Conservation (phyloP, 2,888 invertebrate genomes). For the Tiliacea citrago region DNA sequence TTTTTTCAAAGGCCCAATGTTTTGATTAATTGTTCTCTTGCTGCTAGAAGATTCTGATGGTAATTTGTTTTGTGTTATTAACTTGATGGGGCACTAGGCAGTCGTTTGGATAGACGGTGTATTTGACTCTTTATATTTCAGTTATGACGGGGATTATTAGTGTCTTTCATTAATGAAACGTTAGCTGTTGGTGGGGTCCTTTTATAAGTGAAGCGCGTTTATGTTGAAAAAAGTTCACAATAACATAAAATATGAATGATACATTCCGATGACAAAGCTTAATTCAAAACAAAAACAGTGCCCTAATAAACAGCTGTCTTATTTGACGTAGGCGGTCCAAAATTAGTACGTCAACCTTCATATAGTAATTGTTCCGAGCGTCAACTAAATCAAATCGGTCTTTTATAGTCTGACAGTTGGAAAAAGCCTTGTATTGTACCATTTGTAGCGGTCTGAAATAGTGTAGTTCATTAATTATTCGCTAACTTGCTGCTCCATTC, state of each 20-base stretch:
- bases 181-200: background rate
- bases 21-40: slow-evolving; percentile 88
- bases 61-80: slow-evolving; percentile 89
- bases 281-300: slow-evolving; percentile 30
- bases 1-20: slow-evolving; percentile 78
- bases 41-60: slow-evolving; percentile 80
- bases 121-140: slow-evolving; percentile 77
- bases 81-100: slow-evolving; percentile 80
- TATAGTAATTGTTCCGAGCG: slow-evolving; percentile 33
- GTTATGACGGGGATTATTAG: slow-evolving; percentile 39
- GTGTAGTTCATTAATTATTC: slow-evolving; percentile 61
- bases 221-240: background rate
- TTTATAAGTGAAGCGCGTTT: slow-evolving; percentile 12
- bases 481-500: slow-evolving; percentile 40
- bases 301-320: slow-evolving; percentile 35
- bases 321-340: slow-evolving; percentile 30
- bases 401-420: slow-evolving; percentile 40
- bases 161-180: slow-evolving; percentile 14
- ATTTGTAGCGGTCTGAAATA: slow-evolving; percentile 49
- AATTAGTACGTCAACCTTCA: slow-evolving; percentile 55
- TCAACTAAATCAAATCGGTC: slow-evolving; percentile 51
- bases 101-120: slow-evolving; percentile 84
- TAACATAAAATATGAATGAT: slow-evolving; percentile 10
- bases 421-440: slow-evolving; percentile 47
- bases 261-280: slow-evolving; percentile 15